Percentiles rank a stretch among this genome's conserved stretches.
These are phyloP conservation scores for Caenorhabditis sp. DNA, from an alignment of 2,888 invertebrate genomes.

Conservation along the genomic window DNA sequence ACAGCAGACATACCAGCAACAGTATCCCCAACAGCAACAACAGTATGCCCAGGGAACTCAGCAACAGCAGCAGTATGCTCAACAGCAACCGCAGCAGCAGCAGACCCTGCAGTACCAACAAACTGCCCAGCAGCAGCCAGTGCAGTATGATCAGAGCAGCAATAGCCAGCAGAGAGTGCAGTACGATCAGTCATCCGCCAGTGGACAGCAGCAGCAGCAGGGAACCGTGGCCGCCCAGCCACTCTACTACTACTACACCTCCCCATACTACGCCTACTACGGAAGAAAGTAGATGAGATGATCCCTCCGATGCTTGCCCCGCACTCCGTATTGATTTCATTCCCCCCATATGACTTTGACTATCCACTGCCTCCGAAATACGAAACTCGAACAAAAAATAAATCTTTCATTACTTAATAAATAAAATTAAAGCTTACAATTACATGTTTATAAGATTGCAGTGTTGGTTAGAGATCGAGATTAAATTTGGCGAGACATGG, in stretches of 20 bases:
- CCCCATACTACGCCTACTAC: constrained; percentile 64
- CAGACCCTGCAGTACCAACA: constrained; percentile 48
- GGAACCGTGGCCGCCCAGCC: constrained; percentile 61
- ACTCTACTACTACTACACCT: constrained; percentile 65
- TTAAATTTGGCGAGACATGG: not conserved
- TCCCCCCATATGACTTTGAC: constrained; percentile 12
- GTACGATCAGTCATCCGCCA: constrained; percentile 22
- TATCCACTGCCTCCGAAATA: constrained; percentile 2
- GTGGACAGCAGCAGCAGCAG: constrained; percentile 25
- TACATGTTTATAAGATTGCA: not conserved
- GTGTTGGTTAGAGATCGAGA: not conserved
- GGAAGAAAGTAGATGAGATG: constrained; percentile 66
- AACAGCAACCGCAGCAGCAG: constrained; percentile 37
- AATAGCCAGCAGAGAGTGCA: constrained; percentile 5
- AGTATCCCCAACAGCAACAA: constrained; percentile 33
- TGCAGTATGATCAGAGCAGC: constrained; percentile 48
- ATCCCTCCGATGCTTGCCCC: not conserved
- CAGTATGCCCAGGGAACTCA: constrained; percentile 44
- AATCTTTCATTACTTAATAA: constrained; percentile 15
- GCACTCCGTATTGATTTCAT: not conserved
- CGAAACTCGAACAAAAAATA: constrained; percentile 23
- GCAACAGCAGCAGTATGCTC: constrained; percentile 22
- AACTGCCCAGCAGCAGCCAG: constrained; percentile 49
- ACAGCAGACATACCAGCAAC: constrained; percentile 22
- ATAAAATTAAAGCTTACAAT: constrained; percentile 8